Conservation (phyloP, 35 echinoderm and acorn worm species). For the Apostichopus japonicus region DNA sequence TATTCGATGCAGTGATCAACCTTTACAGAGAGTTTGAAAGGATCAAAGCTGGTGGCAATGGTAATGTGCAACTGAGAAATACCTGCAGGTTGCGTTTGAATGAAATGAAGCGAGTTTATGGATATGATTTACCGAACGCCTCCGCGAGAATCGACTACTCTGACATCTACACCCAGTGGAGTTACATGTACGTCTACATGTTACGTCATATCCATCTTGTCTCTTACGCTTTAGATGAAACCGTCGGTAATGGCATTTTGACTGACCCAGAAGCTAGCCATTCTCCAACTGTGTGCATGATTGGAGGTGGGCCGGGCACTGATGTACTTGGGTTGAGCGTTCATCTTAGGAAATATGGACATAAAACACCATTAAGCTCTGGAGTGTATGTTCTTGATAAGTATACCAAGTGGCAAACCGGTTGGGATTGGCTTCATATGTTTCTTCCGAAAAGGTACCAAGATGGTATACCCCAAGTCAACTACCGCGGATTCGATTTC, state of each 20-base stretch:
- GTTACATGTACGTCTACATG: constrained; percentile 39
- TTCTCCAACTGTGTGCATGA: background rate
- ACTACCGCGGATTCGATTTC: background rate
- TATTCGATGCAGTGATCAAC: background rate
- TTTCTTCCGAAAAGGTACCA: background rate
- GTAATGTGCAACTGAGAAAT: background rate
- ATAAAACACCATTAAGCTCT: background rate
- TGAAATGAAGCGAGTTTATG: background rate
- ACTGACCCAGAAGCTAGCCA: background rate
- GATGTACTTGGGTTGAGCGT: constrained; percentile 11
- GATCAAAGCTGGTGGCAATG: background rate
- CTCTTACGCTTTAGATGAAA: background rate
- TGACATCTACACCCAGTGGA: background rate
- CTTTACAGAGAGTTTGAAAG: background rate
- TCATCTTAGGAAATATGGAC: constrained; percentile 3
- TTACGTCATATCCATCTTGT: constrained; percentile 32
- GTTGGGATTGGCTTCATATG: background rate
- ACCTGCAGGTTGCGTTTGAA: background rate
- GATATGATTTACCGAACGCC: background rate
- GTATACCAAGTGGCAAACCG: background rate
- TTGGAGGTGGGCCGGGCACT: constrained; percentile 31
- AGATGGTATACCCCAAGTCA: background rate
- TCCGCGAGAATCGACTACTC: background rate
- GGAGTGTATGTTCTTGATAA: constrained; percentile 24
- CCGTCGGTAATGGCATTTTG: background rate